These are phyloP conservation scores for Polietes domitor DNA, from an alignment of 2,888 invertebrate genomes.

Conservation along the genomic window DNA sequence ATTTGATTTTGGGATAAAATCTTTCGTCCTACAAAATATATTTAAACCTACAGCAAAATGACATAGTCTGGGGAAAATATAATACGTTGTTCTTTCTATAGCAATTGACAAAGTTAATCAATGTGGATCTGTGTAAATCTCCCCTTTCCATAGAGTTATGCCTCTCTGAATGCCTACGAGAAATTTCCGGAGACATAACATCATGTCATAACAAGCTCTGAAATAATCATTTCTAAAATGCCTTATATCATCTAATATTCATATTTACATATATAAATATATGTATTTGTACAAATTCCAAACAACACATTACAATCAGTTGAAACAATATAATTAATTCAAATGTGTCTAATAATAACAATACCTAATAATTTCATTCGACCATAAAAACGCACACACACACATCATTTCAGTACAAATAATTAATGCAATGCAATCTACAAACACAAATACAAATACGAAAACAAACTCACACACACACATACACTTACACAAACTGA, in stretches of 20 bases:
- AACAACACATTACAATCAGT: neutral
- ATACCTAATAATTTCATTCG: conserved; percentile 12
- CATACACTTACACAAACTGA: neutral
- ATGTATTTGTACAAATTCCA: conserved; percentile 6
- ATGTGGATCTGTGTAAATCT: too few relatives aligned
- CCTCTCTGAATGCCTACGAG: too few relatives aligned
- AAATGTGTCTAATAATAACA: conserved; percentile 19
- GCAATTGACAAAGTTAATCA: too few relatives aligned
- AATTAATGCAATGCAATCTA: conserved; percentile 9
- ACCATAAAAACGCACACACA: neutral
- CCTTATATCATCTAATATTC: conserved; percentile 18
- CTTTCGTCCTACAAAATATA: too few relatives aligned
- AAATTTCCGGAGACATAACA: too few relatives aligned
- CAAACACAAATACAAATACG: too few relatives aligned
- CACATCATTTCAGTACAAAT: neutral
- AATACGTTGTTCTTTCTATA: too few relatives aligned
- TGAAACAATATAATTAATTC: conserved; percentile 27
- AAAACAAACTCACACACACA: too few relatives aligned
- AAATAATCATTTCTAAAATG: neutral
- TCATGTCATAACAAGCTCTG: neutral
- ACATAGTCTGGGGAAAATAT: too few relatives aligned
- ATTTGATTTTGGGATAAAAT: too few relatives aligned
- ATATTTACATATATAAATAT: neutral
- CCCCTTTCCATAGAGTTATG: too few relatives aligned
- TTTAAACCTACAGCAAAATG: too few relatives aligned